Conservation (phyloP, 2,888 invertebrate species). For the Ichneumoninae sp. region DNA sequence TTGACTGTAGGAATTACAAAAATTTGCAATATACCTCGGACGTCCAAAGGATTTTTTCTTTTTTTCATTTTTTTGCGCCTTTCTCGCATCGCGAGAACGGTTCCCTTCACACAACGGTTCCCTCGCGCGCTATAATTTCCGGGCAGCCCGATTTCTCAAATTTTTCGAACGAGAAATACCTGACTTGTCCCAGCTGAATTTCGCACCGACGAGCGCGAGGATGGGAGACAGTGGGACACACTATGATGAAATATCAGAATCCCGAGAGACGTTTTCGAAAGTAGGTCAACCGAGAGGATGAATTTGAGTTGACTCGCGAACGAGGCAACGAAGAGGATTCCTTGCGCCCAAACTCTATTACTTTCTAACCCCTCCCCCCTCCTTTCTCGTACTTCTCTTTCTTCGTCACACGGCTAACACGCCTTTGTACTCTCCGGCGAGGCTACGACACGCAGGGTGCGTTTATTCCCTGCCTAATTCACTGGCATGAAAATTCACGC, state of each 20-base stretch:
- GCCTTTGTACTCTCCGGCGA: neutral
- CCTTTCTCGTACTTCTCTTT: neutral
- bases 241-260: conserved; percentile 21
- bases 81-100: too few species aligned
- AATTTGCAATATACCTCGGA: neutral
- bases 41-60: neutral
- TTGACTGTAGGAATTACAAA: conserved; percentile 5
- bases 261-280: conserved; percentile 20
- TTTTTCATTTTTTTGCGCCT: neutral
- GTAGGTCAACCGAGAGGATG: conserved; percentile 29
- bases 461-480: neutral
- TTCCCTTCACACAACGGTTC: too few species aligned
- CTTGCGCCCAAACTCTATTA: neutral
- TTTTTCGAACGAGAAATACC: conserved; percentile 1
- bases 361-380: neutral
- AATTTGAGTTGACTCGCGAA: conserved; percentile 15
- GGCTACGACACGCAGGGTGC: neutral
- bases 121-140: neutral
- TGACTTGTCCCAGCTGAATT: neutral
- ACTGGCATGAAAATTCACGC: neutral
- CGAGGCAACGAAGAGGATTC: neutral
- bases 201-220: neutral
- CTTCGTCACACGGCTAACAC: neutral
- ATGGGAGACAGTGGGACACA: neutral
- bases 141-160: neutral